Evolutionary conservation across 2,113 vertebrate genomes (phyloP).

Genomic region (Gnathonemus longibarbis): DNA sequence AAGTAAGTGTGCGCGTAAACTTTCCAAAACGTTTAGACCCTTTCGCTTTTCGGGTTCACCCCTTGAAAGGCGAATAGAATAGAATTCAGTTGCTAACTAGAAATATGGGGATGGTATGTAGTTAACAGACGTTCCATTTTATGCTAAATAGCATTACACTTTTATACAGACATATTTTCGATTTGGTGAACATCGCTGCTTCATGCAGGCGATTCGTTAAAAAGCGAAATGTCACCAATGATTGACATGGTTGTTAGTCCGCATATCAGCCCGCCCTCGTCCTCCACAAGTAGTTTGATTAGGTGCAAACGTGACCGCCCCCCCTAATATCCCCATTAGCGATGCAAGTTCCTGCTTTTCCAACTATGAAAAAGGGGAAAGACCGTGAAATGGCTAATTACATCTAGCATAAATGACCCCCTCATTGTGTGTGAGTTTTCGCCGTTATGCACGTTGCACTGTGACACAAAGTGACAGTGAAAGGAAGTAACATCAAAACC

Average conservation of each 20-base stretch:
- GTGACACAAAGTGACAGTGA: not conserved
- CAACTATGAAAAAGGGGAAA: not conserved
- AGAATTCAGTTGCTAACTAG: not conserved
- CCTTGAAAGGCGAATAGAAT: not conserved
- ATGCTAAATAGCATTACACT: not conserved
- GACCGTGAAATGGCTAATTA: not conserved
- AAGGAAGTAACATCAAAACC: not conserved
- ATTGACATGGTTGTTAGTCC: not conserved
- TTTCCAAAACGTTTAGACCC: not conserved
- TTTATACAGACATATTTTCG: not conserved
- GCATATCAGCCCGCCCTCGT: not conserved
- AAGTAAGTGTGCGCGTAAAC: not conserved
- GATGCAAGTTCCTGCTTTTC: not conserved
- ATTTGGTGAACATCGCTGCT: not conserved
- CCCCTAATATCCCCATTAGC: not conserved
- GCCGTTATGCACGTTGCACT: not conserved
- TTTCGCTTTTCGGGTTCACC: not conserved
- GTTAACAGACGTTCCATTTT: not conserved
- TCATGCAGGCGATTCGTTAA: not conserved
- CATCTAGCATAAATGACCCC: not conserved
- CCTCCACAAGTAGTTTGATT: not conserved
- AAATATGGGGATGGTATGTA: not conserved
- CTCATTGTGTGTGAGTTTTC: not conserved
- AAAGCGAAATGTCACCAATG: not conserved
- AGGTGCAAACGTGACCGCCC: not conserved